Evolutionary conservation across 1,140 invertebrate species (phyloP).

Genomic region (Portunus trituberculatus): DNA sequence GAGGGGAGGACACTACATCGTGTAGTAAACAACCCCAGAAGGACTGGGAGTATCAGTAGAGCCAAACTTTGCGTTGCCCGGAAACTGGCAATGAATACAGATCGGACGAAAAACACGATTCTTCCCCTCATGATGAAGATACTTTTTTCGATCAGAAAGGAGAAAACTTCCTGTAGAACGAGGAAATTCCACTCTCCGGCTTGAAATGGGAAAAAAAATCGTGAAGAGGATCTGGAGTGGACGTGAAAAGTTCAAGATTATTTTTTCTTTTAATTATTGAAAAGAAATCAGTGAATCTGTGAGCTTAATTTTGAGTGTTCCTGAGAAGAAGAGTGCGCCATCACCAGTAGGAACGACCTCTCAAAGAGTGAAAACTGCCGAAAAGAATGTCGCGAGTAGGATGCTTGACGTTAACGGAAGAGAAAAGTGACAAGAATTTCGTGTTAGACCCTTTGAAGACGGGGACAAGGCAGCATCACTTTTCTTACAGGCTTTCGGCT

Average conservation of each 20-base stretch:
- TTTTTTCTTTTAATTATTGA: constrained; percentile 7
- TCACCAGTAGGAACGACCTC: not conserved
- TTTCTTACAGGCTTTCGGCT: no score
- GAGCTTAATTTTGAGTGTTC: not conserved
- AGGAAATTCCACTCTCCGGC: not conserved
- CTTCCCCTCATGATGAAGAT: not conserved
- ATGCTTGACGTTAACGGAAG: no score
- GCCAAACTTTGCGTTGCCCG: not conserved
- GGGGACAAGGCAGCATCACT: no score
- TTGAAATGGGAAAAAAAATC: not conserved
- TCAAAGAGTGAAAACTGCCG: not conserved
- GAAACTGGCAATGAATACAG: not conserved
- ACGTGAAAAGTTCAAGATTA: not conserved
- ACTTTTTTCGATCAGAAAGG: not conserved
- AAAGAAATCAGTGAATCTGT: not conserved
- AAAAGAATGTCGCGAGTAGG: no score
- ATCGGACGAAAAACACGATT: not conserved
- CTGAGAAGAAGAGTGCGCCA: not conserved
- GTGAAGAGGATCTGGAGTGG: not conserved
- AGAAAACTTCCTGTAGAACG: not conserved
- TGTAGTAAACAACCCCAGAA: not conserved
- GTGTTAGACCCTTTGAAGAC: no score
- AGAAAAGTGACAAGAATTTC: no score
- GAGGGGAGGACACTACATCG: no score
- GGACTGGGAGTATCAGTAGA: not conserved